Conservation (phyloP, 2,888 invertebrate genomes). For the Thalpophila matura region DNA sequence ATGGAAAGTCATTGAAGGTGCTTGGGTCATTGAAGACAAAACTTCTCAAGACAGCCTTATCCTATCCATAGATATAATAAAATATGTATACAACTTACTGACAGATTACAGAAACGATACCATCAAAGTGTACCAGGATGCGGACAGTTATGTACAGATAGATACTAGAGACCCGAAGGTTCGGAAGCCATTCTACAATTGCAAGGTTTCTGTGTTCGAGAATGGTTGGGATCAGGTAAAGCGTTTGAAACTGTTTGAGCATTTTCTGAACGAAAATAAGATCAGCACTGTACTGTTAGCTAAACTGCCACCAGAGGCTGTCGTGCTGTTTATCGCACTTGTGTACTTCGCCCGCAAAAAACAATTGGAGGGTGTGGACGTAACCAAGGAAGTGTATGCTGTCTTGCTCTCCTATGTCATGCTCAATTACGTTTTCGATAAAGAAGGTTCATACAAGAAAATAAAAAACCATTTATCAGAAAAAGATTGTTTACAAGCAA, state of each 20-base stretch:
- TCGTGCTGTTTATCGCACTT: slow-evolving; percentile 66
- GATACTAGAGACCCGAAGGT: not conserved
- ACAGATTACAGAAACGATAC: slow-evolving; percentile 55
- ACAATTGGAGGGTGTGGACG: slow-evolving; percentile 15
- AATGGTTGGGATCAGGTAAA: slow-evolving; percentile 68
- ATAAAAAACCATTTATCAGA: not conserved
- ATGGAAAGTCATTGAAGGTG: slow-evolving; percentile 23
- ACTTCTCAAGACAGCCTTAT: slow-evolving; percentile 34
- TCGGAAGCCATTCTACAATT: slow-evolving; percentile 61
- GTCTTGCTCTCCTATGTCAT: slow-evolving; percentile 67
- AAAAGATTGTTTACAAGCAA: slow-evolving; percentile 8
- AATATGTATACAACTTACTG: slow-evolving; percentile 71
- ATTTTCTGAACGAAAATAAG: slow-evolving; percentile 40
- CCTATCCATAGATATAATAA: slow-evolving; percentile 67
- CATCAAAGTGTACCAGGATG: slow-evolving; percentile 37
- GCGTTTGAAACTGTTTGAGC: slow-evolving; percentile 43
- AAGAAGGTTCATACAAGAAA: not conserved
- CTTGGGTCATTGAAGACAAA: slow-evolving; percentile 15
- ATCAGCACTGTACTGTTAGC: slow-evolving; percentile 52
- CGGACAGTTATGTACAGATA: slow-evolving; percentile 10
- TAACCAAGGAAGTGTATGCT: slow-evolving; percentile 58
- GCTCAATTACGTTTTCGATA: slow-evolving; percentile 56
- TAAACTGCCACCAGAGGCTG: slow-evolving; percentile 59
- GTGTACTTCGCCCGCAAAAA: slow-evolving; percentile 67
- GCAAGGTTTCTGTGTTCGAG: slow-evolving; percentile 65